These are phyloP conservation scores for Dryobotodes eremita DNA, from an alignment of 2,888 invertebrate genomes.

Conservation along the genomic window DNA sequence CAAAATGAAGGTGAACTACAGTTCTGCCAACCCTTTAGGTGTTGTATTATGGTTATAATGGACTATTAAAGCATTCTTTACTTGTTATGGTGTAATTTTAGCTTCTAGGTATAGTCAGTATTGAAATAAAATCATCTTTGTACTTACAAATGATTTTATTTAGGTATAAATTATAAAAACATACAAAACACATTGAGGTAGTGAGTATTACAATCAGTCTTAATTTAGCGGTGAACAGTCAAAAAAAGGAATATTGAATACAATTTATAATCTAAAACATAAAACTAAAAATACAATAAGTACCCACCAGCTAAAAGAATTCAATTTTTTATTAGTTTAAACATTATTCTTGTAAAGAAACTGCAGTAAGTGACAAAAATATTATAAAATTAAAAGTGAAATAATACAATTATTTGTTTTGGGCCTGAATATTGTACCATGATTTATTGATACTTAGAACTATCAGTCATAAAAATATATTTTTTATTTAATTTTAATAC, in stretches of 20 bases:
- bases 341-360: not conserved
- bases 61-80: not conserved
- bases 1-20: not conserved
- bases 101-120: not conserved
- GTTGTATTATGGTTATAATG: not conserved
- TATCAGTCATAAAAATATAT: not conserved
- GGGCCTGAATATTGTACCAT: conserved; percentile 23
- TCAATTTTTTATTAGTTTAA: not conserved
- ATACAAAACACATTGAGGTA: conserved; percentile 61
- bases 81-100: not conserved
- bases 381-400: not conserved
- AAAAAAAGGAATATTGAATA: conserved; percentile 1
- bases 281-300: conserved; percentile 33
- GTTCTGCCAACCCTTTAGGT: not conserved
- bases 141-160: conserved; percentile 44
- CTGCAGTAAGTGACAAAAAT: not conserved
- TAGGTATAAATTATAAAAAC: conserved; percentile 41
- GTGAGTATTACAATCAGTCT: conserved; percentile 70
- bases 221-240: conserved; percentile 47
- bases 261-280: conserved; percentile 29
- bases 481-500: conserved; percentile 4
- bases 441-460: not conserved
- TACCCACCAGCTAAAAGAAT: conserved; percentile 23
- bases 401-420: conserved; percentile 21
- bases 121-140: conserved; percentile 16